phyloP scores from a whole-genome alignment of 2,888 invertebrate genomes.

The Chironomus tentans region DNA sequence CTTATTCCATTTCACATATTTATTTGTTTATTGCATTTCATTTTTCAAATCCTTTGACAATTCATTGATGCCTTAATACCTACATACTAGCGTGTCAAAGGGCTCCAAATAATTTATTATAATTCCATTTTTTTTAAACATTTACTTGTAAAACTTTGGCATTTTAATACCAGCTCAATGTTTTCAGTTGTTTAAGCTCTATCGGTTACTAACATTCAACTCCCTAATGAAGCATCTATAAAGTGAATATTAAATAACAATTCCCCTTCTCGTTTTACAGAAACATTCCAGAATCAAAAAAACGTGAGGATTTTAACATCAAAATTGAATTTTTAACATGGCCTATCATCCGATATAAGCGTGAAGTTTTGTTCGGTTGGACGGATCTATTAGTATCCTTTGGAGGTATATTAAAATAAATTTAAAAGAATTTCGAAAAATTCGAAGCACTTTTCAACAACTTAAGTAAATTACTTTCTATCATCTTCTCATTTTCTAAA shows the following conservation, averaged over 20 bases:
- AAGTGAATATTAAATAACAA: too few relatives aligned
- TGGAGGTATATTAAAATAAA: slow-evolving; percentile 38
- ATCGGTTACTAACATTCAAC: too few relatives aligned
- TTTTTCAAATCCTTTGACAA: background rate
- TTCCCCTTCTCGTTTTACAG: background rate
- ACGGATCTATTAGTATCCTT: slow-evolving; percentile 60
- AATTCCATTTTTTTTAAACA: background rate
- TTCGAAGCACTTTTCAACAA: background rate
- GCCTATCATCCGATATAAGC: slow-evolving; percentile 68
- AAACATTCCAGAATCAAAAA: slow-evolving; percentile 32
- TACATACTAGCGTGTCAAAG: background rate
- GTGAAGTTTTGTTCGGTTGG: slow-evolving; percentile 76
- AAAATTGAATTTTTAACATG: slow-evolving; percentile 59
- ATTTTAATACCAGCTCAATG: background rate
- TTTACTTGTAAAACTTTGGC: background rate
- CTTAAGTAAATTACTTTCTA: too few relatives aligned
- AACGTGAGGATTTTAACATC: slow-evolving; percentile 34
- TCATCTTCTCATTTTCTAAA: background rate
- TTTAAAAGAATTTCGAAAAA: too few relatives aligned
- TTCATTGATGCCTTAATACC: background rate
- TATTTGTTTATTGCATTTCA: background rate
- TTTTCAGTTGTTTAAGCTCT: background rate
- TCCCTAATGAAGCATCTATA: too few relatives aligned
- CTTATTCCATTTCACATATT: background rate
- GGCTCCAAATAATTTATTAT: slow-evolving; percentile 14